Evolutionary conservation across 1,140 invertebrate species (phyloP).

Genomic region (Gyrodactylus salaris): DNA sequence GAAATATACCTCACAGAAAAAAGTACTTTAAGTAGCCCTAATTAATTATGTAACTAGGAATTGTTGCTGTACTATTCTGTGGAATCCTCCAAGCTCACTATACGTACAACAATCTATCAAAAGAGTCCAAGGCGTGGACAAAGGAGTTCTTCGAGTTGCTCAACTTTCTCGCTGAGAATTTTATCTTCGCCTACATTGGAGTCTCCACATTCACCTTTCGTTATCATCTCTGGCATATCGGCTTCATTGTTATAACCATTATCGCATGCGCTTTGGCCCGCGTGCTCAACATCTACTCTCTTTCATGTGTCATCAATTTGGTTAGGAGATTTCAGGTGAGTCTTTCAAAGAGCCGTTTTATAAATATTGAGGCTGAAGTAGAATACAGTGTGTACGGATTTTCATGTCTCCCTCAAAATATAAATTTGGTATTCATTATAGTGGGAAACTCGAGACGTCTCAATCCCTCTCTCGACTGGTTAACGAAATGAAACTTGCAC

Average conservation of each 20-base stretch:
- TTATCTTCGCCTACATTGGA: slow-evolving; percentile 92
- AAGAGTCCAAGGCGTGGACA: slow-evolving; percentile 45
- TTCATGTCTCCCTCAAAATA: too few relatives aligned
- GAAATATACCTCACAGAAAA: too few relatives aligned
- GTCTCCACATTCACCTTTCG: slow-evolving; percentile 91
- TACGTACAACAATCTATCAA: slow-evolving; percentile 77
- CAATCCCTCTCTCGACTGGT: too few relatives aligned
- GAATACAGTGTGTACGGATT: too few relatives aligned
- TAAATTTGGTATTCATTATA: too few relatives aligned
- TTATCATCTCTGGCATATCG: slow-evolving; percentile 57
- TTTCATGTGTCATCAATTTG: slow-evolving; percentile 66
- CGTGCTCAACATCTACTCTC: slow-evolving; percentile 64
- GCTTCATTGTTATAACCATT: slow-evolving; percentile 63
- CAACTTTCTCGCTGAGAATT: slow-evolving; percentile 86
- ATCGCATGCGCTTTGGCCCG: slow-evolving; percentile 53
- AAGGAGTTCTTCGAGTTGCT: slow-evolving; percentile 65
- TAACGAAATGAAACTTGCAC: too few relatives aligned
- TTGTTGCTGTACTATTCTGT: slow-evolving; percentile 25
- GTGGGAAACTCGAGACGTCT: too few relatives aligned
- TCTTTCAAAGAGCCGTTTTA: too few relatives aligned
- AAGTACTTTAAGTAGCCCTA: background rate
- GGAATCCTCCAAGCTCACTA: slow-evolving; percentile 92
- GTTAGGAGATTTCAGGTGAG: slow-evolving; percentile 57
- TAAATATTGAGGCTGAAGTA: too few relatives aligned
- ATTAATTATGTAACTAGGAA: slow-evolving; percentile 27